Base-by-base conservation (phyloP, 2,797 vertebrate species). In the Ctenochaetus hawaiiensis region DNA sequence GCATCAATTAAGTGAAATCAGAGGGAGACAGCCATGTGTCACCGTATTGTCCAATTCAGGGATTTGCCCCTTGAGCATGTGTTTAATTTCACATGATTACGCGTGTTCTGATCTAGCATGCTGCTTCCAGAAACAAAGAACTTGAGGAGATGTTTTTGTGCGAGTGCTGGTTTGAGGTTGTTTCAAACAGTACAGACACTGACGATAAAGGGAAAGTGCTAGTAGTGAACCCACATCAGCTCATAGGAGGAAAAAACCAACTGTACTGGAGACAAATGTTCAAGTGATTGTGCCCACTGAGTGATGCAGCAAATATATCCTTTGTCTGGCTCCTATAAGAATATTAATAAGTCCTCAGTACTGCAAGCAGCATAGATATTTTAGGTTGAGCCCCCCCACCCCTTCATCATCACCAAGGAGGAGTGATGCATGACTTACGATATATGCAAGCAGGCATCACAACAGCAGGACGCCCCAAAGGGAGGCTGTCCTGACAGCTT, bases 1-100 rank as follows among this genome's bases (percentile, higher is more conserved):
- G 84, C 73, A 56, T 88, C 87, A 92, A 91, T 93, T 86, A 91
- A 88, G 81, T 81, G 88, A 84, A 83, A 87, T 61, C 3, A 77
- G 62, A 64, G 73, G 87, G 78, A 85, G 47, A 68, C 80, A 37
- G 63, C 78, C 85, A 83, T 86, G 81, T 85, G 86, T 79, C 77
- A 75, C 52, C 68, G 73, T 59, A 63, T 80, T 87, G 84, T 90
- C 84, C 87, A 72, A 77, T 67, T 77, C 18, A 11, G 70, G 57
- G 87, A 82, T 84, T 85, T 68, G 76, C 57, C 66, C 30, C 2
- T 7, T 17, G 74, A 87, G 72, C 90, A 91, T 90, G 87, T 91
- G 90, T 75, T 86, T 80, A 11, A 82, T 80, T 91, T 91, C 92
- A 85, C 86, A 92, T 74, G 65, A 77, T 73, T 76, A 73, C 49